A percentile compares a stretch with the other conserved stretches of the same genome.
Evolutionary conservation across 2,113 vertebrate species (phyloP).

Genomic region (Hippocampus barbouri): DNA sequence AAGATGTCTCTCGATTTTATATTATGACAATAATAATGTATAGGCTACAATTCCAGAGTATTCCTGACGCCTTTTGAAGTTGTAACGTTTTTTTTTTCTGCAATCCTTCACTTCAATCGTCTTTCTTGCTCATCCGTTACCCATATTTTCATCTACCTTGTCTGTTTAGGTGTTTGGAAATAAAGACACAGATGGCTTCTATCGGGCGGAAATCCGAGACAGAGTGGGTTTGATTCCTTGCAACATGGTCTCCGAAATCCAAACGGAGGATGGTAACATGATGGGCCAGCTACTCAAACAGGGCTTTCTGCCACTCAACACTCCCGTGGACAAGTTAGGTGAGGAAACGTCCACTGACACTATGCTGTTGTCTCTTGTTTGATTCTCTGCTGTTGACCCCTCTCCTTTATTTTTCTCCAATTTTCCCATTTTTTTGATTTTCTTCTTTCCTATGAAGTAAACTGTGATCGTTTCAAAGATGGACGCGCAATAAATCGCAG

Average conservation of each 20-base stretch:
- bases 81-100: neutral
- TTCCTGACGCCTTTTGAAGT: neutral
- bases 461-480: constrained; percentile 81
- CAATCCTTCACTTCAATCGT: neutral
- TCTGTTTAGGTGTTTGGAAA: constrained; percentile 85
- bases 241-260: constrained; percentile 98
- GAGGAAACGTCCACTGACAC: neutral
- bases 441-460: constrained; percentile 75
- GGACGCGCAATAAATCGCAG: constrained; percentile 81
- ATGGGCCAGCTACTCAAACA: constrained; percentile 92
- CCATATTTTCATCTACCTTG: too few relatives aligned
- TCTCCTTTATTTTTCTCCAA: neutral
- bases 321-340: constrained; percentile 93
- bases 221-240: constrained; percentile 90
- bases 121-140: neutral
- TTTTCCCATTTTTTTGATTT: neutral
- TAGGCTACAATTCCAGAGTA: neutral
- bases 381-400: neutral
- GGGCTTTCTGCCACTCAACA: constrained; percentile 93
- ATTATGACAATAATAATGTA: too few relatives aligned
- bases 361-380: neutral
- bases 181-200: constrained; percentile 94
- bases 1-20: too few relatives aligned
- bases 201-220: constrained; percentile 86
- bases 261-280: constrained; percentile 92